Evolutionary conservation across 1,140 invertebrate species (phyloP), one percentile per base, ranked within the genome.

Genomic region (Popillia japonica): DNA sequence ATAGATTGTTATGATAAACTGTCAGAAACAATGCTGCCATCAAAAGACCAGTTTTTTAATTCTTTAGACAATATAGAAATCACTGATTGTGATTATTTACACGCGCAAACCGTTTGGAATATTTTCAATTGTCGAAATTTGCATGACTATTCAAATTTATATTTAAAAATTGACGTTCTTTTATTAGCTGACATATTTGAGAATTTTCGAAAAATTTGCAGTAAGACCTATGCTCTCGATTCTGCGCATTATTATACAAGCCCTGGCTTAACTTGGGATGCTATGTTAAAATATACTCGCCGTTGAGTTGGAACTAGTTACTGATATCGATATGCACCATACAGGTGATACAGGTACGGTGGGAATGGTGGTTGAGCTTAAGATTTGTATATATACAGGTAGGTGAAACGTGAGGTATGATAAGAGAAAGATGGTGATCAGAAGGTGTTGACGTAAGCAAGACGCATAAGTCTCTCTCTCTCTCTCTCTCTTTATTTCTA

Each of bases 131-230:
- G 85, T 81, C 61, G 83, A 80, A 86, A 74, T 75, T 72, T 89
- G 27, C 79, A 83, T 10, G 85, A 89, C 40, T 88, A 88, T 83
- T 84, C 85, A 42, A 83, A 87, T 77, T 74, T 89, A 11, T 89
- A 88, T 79, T 75, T 87, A 20, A 86, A 86, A 80, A 83, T 83
- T 14, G 87, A 89, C 83, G 86, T 88, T 10, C 77, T 88, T n/a
- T 64, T 88, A 10, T 80, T 89, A 34, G 76, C 82, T 6, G 87
- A 88, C 81, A 78, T 88, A 40, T 88, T 88, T 81, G 2, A 34
- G 27, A 34, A 34, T 34, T 34, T 34, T 34, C 27, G 27, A 34
- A 34, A 34, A 34, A 34, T 34, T 34, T 34, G 85, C 81, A 20
- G 82, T 22, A 79, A 83, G 42, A 79, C 75, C 23, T 87, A 87